Evolutionary conservation across 2,888 invertebrate genomes (phyloP).

Genomic region (Cantharis lateralis): DNA sequence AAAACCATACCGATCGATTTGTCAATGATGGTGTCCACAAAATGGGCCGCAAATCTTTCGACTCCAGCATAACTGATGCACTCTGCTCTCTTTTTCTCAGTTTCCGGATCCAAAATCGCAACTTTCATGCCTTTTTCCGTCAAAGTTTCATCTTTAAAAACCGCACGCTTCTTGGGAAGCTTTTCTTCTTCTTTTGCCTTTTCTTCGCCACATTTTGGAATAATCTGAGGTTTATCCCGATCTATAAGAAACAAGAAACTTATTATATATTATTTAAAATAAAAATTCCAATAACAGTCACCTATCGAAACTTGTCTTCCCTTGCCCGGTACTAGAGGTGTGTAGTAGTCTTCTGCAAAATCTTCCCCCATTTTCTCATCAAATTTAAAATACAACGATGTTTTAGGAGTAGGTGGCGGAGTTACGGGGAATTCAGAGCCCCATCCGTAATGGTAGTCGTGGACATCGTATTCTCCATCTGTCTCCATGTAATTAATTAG

Average conservation of each 20-base stretch:
- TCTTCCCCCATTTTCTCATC: not conserved
- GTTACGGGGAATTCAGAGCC: not conserved
- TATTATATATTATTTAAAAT: not conserved
- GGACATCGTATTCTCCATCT: not conserved
- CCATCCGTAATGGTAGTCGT: not conserved
- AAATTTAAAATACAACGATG: not conserved
- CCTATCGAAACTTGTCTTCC: not conserved
- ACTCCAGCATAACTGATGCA: slow-evolving; percentile 5
- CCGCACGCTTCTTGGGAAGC: not conserved
- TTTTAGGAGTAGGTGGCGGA: not conserved
- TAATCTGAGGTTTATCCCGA: not conserved
- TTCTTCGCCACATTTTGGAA: not conserved
- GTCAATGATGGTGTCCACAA: slow-evolving; percentile 7
- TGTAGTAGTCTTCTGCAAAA: not conserved
- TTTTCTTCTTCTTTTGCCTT: not conserved
- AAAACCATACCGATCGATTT: slow-evolving; percentile 7
- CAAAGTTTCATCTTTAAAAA: not conserved
- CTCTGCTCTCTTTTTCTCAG: not conserved
- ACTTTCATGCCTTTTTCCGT: not conserved
- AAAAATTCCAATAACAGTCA: not conserved
- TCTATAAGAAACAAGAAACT: not conserved
- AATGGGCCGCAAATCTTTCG: slow-evolving; percentile 6
- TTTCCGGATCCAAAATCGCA: not conserved
- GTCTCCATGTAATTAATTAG: not conserved
- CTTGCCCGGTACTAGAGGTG: not conserved